Evolutionary conservation across 2,113 vertebrate species (phyloP), one percentile per base, ranked within the genome.

Genomic region (Balaenoptera acutorostrata): DNA sequence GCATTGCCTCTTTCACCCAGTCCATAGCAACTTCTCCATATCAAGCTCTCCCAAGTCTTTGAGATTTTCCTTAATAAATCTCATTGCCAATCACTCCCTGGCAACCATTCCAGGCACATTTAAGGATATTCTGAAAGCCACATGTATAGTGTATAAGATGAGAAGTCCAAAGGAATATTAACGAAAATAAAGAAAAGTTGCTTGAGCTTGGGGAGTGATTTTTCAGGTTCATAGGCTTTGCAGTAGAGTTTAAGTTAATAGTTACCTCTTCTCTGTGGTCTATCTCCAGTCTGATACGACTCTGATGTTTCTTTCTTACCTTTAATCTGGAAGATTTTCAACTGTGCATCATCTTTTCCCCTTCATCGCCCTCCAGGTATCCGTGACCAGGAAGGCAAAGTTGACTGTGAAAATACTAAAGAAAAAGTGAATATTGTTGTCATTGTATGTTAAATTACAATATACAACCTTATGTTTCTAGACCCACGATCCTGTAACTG

Each of bases 91-190:
- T 49, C 78, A 13, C 33, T 77, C 31, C 20, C 20, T 20, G n/a
- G 69, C 25, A 6, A 41, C 21, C 3, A n/a, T 17, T 25, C 41
- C 8, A 6, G 3, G 8, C 31, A 57, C 17, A n/a, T 27, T 11
- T 46, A 33, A 66, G 31, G 27, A 20, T 33, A 10, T 36, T 49
- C 4, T 8, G 6, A 52, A 80, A 1, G 63, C 20, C 61, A 7
- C 5, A 17, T 0, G 10, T 20, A 44, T 0, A 1, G 18, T 1
- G 8, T 20, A 0, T 9, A 44, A n/a, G 14, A 18, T 5, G 57
- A 8, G n/a, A 17, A 64, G 12, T 20, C n/a, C 25, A 85, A 59
- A 9, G 33, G 7, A 29, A 12, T 23, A 18, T 39, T 14, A 12
- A 55, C 3, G 27, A 55, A 44, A 44, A 17, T 59, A 84, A 55